A percentile compares a stretch with the other conserved stretches of the same genome.
phyloP scores from a whole-genome alignment of 2,113 vertebrate species.

The Petromus typicus region DNA sequence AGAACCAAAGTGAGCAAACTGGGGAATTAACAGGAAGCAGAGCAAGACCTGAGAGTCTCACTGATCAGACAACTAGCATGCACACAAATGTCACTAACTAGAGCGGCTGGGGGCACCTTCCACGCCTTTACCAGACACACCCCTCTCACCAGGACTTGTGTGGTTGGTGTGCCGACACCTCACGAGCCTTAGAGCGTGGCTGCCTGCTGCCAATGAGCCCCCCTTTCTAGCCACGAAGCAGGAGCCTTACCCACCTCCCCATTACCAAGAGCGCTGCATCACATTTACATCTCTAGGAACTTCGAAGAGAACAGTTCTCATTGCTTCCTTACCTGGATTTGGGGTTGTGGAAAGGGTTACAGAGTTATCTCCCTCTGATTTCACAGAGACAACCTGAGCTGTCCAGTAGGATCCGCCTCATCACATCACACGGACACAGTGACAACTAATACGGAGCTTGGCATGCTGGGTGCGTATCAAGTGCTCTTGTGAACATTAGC shows the following conservation, averaged over 20 bases:
- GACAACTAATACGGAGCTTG: background rate
- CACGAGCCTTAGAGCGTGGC: background rate
- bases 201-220: background rate
- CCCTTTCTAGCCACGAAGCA: background rate
- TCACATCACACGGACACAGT: background rate
- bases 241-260: background rate
- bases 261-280: background rate
- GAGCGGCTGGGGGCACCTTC: background rate
- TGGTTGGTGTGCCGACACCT: background rate
- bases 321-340: background rate
- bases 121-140: background rate
- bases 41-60: background rate
- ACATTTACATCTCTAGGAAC: background rate
- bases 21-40: conserved; percentile 5
- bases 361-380: background rate
- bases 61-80: background rate
- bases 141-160: background rate
- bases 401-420: background rate
- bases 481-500: background rate
- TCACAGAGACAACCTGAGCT: background rate
- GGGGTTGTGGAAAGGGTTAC: background rate
- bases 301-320: background rate
- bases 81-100: background rate
- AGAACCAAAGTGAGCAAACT: background rate
- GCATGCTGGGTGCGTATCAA: background rate